A percentile compares a stretch with the other conserved stretches of the same genome.
Evolutionary conservation across 2,888 invertebrate genomes (phyloP).

Genomic region (Junonia oenone): DNA sequence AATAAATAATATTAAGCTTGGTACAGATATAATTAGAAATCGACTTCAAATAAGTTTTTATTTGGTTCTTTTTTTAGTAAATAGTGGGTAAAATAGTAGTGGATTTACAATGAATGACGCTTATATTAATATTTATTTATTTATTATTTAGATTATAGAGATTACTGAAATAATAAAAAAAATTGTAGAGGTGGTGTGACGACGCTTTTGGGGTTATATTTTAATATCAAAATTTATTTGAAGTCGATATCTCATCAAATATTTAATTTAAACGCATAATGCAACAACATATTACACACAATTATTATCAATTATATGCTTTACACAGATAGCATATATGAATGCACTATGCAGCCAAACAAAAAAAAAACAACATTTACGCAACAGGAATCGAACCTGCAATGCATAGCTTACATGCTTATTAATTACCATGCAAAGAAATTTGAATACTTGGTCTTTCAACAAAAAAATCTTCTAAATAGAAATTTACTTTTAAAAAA

Average conservation of each 20-base stretch:
- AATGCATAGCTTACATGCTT: not conserved
- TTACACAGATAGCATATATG: not conserved
- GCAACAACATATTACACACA: not conserved
- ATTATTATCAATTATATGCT: not conserved
- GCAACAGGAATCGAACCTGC: not conserved
- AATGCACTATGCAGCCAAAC: not conserved
- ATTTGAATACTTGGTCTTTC: not conserved
- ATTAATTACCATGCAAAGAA: not conserved
- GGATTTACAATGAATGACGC: too few relatives aligned
- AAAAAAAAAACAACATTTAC: not conserved
- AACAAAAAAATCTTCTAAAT: not conserved
- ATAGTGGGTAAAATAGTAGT: too few relatives aligned
- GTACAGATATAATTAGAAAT: too few relatives aligned
- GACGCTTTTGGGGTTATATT: too few relatives aligned
- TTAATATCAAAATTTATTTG: too few relatives aligned
- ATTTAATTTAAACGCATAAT: not conserved
- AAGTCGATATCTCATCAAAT: not conserved
- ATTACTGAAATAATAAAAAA: too few relatives aligned
- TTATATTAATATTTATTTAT: too few relatives aligned
- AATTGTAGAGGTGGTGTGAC: too few relatives aligned
- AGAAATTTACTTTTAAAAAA: too few relatives aligned
- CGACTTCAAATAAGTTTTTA: not conserved
- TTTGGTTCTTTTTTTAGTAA: too few relatives aligned
- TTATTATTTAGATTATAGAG: too few relatives aligned
- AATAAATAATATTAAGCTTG: too few relatives aligned